Percentiles rank a stretch among this genome's conserved stretches.
Evolutionary conservation across 2,113 vertebrate species (phyloP).

Genomic region (Onychostruthus taczanowskii): DNA sequence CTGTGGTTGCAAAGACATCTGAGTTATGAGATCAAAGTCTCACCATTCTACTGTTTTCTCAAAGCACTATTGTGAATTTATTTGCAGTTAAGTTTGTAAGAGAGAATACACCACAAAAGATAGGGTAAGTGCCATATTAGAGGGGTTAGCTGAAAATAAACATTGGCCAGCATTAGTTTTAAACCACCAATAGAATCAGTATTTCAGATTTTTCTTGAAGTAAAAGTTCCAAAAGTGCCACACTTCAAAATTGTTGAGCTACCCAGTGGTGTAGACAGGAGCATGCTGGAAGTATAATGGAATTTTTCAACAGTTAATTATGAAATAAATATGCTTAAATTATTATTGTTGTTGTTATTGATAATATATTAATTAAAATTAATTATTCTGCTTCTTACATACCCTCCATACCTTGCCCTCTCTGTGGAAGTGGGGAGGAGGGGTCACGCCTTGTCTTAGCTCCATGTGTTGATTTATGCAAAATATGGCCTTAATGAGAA

Average conservation of each 20-base stretch:
- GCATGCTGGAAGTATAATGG: neutral
- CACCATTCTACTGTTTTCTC: neutral
- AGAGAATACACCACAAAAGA: neutral
- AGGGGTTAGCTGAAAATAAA: neutral
- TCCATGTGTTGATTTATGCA: neutral
- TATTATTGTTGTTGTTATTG: neutral
- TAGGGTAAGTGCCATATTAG: neutral
- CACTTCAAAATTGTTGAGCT: neutral
- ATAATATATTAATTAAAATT: too few species aligned
- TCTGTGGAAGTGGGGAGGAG: neutral
- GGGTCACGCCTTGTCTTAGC: neutral
- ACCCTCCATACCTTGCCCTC: fast-evolving
- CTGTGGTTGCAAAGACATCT: neutral
- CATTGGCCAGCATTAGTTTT: neutral
- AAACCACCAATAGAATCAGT: neutral
- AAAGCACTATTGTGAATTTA: neutral
- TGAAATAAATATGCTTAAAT: neutral
- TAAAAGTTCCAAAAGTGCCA: neutral
- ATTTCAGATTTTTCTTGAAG: neutral
- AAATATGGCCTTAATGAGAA: neutral
- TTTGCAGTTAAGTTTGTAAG: neutral
- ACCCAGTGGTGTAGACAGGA: neutral
- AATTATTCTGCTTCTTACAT: neutral
- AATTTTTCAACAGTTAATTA: neutral
- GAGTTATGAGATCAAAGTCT: neutral